Base-by-base conservation (phyloP, 2,888 invertebrate genomes). In the Parapristionchus giblindavisi region DNA sequence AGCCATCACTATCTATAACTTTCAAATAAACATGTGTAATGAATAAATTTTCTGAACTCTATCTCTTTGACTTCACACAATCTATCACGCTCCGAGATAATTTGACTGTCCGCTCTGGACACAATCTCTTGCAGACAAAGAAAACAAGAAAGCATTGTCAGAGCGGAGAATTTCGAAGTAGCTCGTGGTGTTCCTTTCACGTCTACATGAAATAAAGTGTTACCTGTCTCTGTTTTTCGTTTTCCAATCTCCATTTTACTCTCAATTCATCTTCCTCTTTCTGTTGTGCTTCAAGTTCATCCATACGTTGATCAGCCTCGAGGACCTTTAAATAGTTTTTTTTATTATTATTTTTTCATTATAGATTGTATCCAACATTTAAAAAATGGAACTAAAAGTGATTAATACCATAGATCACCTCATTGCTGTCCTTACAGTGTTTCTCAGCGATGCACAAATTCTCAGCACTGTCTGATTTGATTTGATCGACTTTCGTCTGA, bases 231-330 rank as follows among this genome's bases (percentile, higher is more conserved):
- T 3, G n/a, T 32, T 24, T 27, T 32, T 65, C 63, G 27, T 65
- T 65, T 43, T 65, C 43, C 63, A 27, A 24, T 43, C 48, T 65
- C 63, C 63, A 65, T 29, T 43, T 65, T 6, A 29, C 24, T 21
- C 63, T 65, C 63, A 65, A 43, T 32, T 65, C 63, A 21, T 65
- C 63, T 21, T 65, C 63, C n/a, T 65, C 63, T 32, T 65, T 65
- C n/a, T 27, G 34, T 2, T 6, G 29, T 2, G 21, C n/a, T 17
- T 29, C 43, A 8, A 65, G 43, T 17, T 40, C 63, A 2, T 40
- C 63, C 43, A 65, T 65, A 40, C 40, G 38, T 27, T 61, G 32
- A 27, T 61, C 40, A 40, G 38, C 61, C 11, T 36, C 11, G 8
- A 40, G 24, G 61, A 61, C 40, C 61, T 61, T n/a, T 14, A 61